These are phyloP conservation scores for Tenodera sinensis DNA, from an alignment of 2,888 invertebrate genomes.

Conservation along the genomic window DNA sequence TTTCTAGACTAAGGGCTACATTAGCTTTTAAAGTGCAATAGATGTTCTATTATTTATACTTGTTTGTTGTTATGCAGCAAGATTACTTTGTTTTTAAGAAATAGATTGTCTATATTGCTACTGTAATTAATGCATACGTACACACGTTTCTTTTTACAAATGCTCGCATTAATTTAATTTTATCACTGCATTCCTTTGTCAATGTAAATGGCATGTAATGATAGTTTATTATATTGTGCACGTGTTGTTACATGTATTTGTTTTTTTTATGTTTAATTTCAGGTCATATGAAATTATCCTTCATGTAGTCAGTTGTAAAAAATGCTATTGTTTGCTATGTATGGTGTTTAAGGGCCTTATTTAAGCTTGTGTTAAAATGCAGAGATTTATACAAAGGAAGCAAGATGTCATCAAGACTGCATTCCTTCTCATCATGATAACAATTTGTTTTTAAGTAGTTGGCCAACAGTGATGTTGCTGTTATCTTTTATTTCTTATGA, in stretches of 20 bases:
- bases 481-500: not conserved
- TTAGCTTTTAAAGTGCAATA: not conserved
- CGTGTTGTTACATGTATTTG: not conserved
- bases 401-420: not conserved
- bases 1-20: not conserved
- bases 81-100: not conserved
- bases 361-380: not conserved
- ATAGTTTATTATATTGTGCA: not conserved
- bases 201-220: not conserved
- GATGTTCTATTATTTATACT: not conserved
- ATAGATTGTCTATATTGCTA: not conserved
- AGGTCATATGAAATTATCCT: not conserved
- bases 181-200: not conserved
- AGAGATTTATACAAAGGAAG: not conserved
- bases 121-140: not conserved
- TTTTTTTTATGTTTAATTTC: not conserved
- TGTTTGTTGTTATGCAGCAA: not conserved
- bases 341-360: not conserved
- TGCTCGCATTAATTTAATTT: not conserved
- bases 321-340: not conserved
- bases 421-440: not conserved
- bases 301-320: not conserved
- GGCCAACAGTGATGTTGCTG: not conserved
- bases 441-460: not conserved
- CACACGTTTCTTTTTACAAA: not conserved